Conservation (phyloP, 2,113 vertebrate genomes). For the Fulica atra region DNA sequence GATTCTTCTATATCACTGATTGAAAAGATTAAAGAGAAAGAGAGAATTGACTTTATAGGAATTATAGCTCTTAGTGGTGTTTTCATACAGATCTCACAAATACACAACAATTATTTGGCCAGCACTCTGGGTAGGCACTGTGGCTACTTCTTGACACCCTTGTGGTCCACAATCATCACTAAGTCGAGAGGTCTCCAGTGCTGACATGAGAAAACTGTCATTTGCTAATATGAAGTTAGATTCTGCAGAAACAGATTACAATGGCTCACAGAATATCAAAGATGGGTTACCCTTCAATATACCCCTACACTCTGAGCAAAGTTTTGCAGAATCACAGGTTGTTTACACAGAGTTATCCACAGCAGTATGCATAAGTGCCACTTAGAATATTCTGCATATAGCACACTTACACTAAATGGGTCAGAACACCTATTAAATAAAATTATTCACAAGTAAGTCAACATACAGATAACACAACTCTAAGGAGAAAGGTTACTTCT, state of each 20-base stretch:
- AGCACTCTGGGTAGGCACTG: neutral
- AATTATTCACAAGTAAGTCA: neutral
- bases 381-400: neutral
- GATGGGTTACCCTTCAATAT: neutral
- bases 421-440: neutral
- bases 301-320: neutral
- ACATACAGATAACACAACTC: neutral
- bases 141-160: neutral
- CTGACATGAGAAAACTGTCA: neutral
- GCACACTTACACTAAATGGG: neutral
- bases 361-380: neutral
- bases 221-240: neutral
- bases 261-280: neutral
- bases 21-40: neutral
- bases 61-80: neutral
- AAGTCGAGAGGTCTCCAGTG: neutral
- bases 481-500: neutral
- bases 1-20: constrained; percentile 6
- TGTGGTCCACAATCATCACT: neutral
- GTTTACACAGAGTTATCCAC: neutral
- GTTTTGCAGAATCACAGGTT: neutral
- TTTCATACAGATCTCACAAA: neutral
- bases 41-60: neutral
- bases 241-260: neutral
- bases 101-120: neutral